Evolutionary conservation across 2,888 invertebrate species (phyloP).

Genomic region (Gymnoscelis rufifasciata): DNA sequence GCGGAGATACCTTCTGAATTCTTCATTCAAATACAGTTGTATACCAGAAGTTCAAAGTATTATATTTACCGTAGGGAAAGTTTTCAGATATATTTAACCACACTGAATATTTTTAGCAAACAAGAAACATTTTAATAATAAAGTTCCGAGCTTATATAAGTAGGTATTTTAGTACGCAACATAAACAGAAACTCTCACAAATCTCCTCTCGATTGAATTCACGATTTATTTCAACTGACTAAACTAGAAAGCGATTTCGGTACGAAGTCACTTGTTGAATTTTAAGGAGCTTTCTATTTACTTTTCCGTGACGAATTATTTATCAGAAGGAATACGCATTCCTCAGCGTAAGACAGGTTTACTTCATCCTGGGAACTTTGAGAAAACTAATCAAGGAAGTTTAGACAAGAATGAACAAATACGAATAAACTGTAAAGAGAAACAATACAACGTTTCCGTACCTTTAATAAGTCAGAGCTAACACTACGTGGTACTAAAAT

Average conservation of each 20-base stretch:
- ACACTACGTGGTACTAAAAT: conserved; percentile 17
- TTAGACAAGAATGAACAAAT: conserved; percentile 26
- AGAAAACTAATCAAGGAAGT: conserved; percentile 34
- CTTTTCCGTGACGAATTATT: conserved; percentile 29
- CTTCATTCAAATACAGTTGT: too few species aligned
- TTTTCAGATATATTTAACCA: neutral
- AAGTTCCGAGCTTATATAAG: conserved; percentile 9
- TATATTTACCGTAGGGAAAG: neutral
- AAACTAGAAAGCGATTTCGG: conserved; percentile 31
- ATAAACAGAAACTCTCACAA: conserved; percentile 20
- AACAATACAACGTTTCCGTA: conserved; percentile 27
- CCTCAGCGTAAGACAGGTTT: conserved; percentile 26
- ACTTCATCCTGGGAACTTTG: conserved; percentile 28
- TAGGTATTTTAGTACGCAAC: conserved; percentile 1
- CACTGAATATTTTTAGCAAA: too few species aligned
- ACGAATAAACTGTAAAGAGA: conserved; percentile 31
- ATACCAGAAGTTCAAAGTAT: too few species aligned
- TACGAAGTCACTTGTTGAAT: conserved; percentile 30
- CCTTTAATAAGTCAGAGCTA: conserved; percentile 23
- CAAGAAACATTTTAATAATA: neutral
- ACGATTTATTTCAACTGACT: conserved; percentile 28
- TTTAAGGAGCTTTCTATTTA: conserved; percentile 31
- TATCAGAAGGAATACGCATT: conserved; percentile 25
- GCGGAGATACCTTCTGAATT: too few species aligned
- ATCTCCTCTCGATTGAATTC: conserved; percentile 20